Conservation (phyloP, 2,888 invertebrate genomes). For the Acleris emargana region DNA sequence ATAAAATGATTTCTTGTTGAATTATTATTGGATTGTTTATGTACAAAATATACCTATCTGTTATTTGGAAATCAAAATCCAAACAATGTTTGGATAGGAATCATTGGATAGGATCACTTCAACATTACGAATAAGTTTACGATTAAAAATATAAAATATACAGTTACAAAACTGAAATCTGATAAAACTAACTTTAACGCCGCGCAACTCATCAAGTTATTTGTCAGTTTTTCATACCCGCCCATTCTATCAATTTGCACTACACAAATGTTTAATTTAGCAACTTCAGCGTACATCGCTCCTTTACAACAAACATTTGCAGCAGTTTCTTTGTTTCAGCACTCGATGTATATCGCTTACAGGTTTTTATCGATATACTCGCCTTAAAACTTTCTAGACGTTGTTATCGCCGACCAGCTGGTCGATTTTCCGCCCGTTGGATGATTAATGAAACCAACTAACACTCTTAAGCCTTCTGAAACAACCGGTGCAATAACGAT, state of each 20-base stretch:
- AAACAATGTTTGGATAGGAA: too few relatives aligned
- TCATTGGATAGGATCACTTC: too few relatives aligned
- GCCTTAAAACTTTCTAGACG: slow-evolving; percentile 58
- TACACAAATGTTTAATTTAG: slow-evolving; percentile 3
- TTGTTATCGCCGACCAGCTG: slow-evolving; percentile 69
- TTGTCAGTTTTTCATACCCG: slow-evolving; percentile 21
- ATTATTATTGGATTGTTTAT: too few relatives aligned
- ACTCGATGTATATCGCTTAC: slow-evolving; percentile 5
- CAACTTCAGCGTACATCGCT: neutral
- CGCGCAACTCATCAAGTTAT: slow-evolving; percentile 9
- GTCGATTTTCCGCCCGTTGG: slow-evolving; percentile 68
- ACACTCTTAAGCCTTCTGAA: slow-evolving; percentile 38
- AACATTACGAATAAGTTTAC: too few relatives aligned
- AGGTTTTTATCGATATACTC: slow-evolving; percentile 25
- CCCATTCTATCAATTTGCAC: slow-evolving; percentile 17
- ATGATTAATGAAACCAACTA: slow-evolving; percentile 74
- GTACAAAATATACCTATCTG: too few relatives aligned
- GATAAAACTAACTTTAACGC: slow-evolving; percentile 7
- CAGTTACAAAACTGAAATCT: too few relatives aligned
- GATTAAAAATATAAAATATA: too few relatives aligned
- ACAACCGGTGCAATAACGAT: slow-evolving; percentile 17
- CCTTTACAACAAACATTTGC: neutral
- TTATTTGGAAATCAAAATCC: too few relatives aligned
- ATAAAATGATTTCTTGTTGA: too few relatives aligned
- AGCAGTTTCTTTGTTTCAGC: neutral